A percentile compares a stretch with the other conserved stretches of the same genome.
Evolutionary conservation across 1,140 invertebrate species (phyloP).

Genomic region (Hormaphis cornu): DNA sequence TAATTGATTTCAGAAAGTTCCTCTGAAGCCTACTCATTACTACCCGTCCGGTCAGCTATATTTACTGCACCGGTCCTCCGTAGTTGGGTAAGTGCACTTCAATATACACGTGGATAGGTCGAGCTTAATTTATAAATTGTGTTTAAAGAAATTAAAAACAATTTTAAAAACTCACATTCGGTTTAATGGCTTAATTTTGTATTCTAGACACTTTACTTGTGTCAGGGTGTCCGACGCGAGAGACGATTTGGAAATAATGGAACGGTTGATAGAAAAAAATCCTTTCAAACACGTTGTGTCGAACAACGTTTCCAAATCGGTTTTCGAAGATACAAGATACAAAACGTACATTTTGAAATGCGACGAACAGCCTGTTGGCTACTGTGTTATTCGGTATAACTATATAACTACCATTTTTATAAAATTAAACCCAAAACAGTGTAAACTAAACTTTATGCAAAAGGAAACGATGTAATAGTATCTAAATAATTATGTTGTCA

Average conservation of each 20-base stretch:
- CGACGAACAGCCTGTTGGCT: not conserved
- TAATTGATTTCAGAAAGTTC: not conserved
- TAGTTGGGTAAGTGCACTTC: not conserved
- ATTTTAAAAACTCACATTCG: no score
- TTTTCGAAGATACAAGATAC: slow-evolving; percentile 1
- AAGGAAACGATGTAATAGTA: no score
- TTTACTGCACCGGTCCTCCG: not conserved
- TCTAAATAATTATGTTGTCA: no score
- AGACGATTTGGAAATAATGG: not conserved
- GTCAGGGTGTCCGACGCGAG: not conserved
- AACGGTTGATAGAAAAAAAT: not conserved
- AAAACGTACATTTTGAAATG: slow-evolving; percentile 14
- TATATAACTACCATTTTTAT: not conserved
- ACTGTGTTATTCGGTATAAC: slow-evolving; percentile 13
- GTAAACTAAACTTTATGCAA: no score
- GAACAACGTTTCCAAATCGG: slow-evolving; percentile 8
- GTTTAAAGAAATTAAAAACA: no score
- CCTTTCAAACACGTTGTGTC: not conserved
- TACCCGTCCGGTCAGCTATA: not conserved
- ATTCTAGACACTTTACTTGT: not conserved
- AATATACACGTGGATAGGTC: no score
- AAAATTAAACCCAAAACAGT: no score
- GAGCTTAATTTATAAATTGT: no score
- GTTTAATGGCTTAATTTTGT: no score
- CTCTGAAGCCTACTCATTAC: not conserved